Evolutionary conservation across 1,140 invertebrate species (phyloP).

Genomic region (Pemphigus obesinymphae): DNA sequence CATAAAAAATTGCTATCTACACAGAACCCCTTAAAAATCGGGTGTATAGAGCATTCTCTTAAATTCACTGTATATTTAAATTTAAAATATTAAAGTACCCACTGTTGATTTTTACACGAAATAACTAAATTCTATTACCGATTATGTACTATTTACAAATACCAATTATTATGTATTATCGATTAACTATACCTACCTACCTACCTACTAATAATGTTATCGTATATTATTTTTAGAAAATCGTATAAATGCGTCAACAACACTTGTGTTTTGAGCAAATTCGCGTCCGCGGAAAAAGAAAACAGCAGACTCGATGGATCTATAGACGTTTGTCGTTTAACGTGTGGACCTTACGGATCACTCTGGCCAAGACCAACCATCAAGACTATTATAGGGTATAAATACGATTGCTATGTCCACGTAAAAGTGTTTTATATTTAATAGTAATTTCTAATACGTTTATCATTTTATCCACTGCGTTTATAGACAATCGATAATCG

Average conservation of each 20-base stretch:
- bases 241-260: slow-evolving; percentile 47
- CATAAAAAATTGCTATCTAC: too few species aligned
- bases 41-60: too few species aligned
- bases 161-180: too few species aligned
- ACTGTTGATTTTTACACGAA: too few species aligned
- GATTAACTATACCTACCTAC: not conserved
- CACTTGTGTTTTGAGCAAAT: slow-evolving; percentile 47
- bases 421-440: too few species aligned
- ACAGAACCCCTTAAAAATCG: too few species aligned
- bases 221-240: not conserved
- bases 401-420: too few species aligned
- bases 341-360: slow-evolving; percentile 62
- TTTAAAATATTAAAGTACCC: not conserved
- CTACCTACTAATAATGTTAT: not conserved
- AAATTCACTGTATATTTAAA: not conserved
- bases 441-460: not conserved
- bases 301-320: slow-evolving; percentile 43
- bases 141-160: too few species aligned
- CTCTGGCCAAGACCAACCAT: slow-evolving; percentile 68
- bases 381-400: slow-evolving; percentile 51
- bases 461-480: too few species aligned
- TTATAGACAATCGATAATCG: not conserved
- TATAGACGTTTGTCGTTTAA: slow-evolving; percentile 57
- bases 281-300: slow-evolving; percentile 4
- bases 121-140: too few species aligned